Evolutionary conservation across 2,113 vertebrate genomes (phyloP).

Genomic region (Oenanthe melanoleuca): DNA sequence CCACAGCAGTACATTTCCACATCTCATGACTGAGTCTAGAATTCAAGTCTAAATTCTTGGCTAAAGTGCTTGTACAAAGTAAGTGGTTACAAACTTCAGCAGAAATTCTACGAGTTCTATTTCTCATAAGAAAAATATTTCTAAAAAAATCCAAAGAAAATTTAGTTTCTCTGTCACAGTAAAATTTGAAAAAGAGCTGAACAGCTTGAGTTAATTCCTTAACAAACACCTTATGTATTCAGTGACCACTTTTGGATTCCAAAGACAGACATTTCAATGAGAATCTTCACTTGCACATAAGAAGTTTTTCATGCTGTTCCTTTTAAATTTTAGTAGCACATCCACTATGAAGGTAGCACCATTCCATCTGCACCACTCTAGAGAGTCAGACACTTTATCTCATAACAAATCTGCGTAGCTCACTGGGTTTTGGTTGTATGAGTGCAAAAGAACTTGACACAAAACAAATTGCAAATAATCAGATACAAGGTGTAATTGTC

Average conservation of each 20-base stretch:
- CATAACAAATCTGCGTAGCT: background rate
- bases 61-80: background rate
- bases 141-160: background rate
- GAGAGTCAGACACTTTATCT: background rate
- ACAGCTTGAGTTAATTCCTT: background rate
- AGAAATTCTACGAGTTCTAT: background rate
- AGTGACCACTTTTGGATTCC: background rate
- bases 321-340: slow-evolving; percentile 32
- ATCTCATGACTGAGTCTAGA: background rate
- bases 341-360: background rate
- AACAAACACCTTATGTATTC: background rate
- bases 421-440: background rate
- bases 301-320: slow-evolving; percentile 20
- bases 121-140: background rate
- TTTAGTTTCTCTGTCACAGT: background rate
- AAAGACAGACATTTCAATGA: background rate
- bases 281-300: background rate
- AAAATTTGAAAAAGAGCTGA: background rate
- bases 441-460: background rate
- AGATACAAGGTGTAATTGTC: background rate
- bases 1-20: background rate
- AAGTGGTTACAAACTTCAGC: background rate
- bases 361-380: background rate
- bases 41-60: background rate
- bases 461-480: slow-evolving; percentile 1